Percentiles rank a stretch among this genome's conserved stretches.
These are phyloP conservation scores for Rotaria sp. DNA, from an alignment of 2,888 invertebrate species.

Conservation along the genomic window DNA sequence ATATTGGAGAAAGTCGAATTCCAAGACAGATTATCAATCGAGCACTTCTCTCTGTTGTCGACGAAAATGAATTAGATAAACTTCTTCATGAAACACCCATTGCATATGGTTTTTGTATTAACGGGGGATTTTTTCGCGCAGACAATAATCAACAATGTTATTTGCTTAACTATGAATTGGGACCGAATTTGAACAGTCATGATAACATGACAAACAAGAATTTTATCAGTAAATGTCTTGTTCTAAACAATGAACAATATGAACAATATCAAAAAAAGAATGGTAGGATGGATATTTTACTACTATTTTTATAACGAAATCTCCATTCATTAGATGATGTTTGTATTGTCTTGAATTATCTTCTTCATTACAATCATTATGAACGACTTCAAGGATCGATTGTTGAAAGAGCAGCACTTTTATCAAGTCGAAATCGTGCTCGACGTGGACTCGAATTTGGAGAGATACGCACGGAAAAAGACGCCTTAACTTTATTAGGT, in stretches of 20 bases:
- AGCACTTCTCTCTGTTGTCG: slow-evolving; percentile 28
- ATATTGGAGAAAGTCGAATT: background rate
- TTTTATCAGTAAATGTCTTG: background rate
- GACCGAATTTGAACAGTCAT: background rate
- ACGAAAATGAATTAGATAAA: slow-evolving; percentile 30
- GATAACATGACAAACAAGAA: background rate
- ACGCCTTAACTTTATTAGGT: too few relatives aligned
- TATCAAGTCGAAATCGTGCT: too few relatives aligned
- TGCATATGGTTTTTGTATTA: slow-evolving; percentile 34
- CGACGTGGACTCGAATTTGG: too few relatives aligned
- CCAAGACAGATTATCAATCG: slow-evolving; percentile 37
- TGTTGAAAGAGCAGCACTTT: too few relatives aligned
- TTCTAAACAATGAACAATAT: background rate
- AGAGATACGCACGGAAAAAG: too few relatives aligned
- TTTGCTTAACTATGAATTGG: background rate
- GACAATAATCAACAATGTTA: background rate
- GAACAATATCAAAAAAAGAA: too few relatives aligned
- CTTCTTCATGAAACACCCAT: slow-evolving; percentile 8
- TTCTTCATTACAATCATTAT: background rate
- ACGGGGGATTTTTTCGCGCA: background rate
- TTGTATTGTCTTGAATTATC: background rate
- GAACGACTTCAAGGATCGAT: background rate
- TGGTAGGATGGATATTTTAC: background rate
- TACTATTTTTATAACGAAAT: too few relatives aligned
- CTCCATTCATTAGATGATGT: too few relatives aligned